These are phyloP conservation scores for Lepidostoma basale DNA, from an alignment of 1,140 invertebrate genomes.

Conservation along the genomic window DNA sequence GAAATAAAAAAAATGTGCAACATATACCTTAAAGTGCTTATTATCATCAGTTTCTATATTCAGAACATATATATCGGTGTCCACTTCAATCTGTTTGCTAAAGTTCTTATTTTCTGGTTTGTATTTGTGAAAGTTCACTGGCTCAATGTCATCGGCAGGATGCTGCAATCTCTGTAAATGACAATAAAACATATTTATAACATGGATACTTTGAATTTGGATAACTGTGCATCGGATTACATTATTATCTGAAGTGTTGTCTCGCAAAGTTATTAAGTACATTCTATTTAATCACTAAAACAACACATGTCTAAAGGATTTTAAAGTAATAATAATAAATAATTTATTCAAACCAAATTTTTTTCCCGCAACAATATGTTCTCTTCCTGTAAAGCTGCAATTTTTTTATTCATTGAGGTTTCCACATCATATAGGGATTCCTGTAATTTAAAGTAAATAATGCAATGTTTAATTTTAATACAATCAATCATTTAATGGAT, in stretches of 20 bases:
- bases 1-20: too few species aligned
- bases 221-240: too few species aligned
- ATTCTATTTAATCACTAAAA: too few species aligned
- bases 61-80: background rate
- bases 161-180: background rate
- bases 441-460: background rate
- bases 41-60: background rate
- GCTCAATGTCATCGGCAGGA: background rate
- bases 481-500: too few species aligned
- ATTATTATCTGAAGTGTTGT: too few species aligned
- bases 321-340: too few species aligned
- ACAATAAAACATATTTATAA: background rate
- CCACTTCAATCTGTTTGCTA: slow-evolving; percentile 11
- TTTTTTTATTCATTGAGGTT: background rate
- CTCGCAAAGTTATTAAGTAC: too few species aligned
- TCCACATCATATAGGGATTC: background rate
- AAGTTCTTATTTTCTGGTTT: slow-evolving; percentile 4
- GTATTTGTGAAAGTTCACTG: background rate
- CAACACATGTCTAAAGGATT: too few species aligned
- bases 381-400: background rate
- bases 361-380: background rate
- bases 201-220: too few species aligned
- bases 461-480: too few species aligned
- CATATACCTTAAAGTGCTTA: too few species aligned
- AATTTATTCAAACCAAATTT: background rate